Base-by-base conservation (phyloP, 2,888 invertebrate genomes). In the Mesorhabditis spiculigera region DNA sequence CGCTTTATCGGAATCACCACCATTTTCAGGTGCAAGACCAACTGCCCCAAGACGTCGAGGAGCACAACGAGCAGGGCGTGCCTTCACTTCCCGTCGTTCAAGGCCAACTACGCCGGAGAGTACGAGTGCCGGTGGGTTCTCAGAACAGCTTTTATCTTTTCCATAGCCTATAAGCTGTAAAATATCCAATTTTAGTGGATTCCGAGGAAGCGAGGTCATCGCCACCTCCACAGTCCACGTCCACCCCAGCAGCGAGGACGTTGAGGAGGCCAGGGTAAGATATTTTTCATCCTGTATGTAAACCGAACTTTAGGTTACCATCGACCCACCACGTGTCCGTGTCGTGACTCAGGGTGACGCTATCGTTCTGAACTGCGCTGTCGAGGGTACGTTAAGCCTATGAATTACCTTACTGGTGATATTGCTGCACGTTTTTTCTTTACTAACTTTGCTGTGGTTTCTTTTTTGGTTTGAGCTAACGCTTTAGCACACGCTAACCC, bases 281-380 rank as follows among this genome's bases (percentile, higher is more conserved):
- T 1, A 28, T 28, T 28, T 28, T 28, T 28, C 28, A 28, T 28
- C 28, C 28, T 28, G 28, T 28, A 28, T 1, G 28, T 28, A 28
- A 28, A 28, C 28, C 28, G 28, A 28, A 28, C 5, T 43, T 70
- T 42, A 90, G 50, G 91, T 93, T 0, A 89, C 89, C 2, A 91
- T 94, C 45, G 89, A 90, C 67, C 94, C 94, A 83, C 92, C 93
- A 0, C 87, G 90, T 5, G 90, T 91, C 10, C 91, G 92, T 0
- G 89, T 90, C 71, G 89, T 90, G 8, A 80, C 82, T 64, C 88
- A 89, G 67, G 90, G 90, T 6, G 90, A 90, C 0, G 88, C 89
- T 8, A 87, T 83, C 65, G 82, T 82, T n/a, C 75, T 85, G 66
- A 78, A 81, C 67, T 84, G 82, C 71, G 75, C 79, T 45, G 85